Base-by-base conservation (phyloP, 2,888 invertebrate genomes). In the Andrena camellia region DNA sequence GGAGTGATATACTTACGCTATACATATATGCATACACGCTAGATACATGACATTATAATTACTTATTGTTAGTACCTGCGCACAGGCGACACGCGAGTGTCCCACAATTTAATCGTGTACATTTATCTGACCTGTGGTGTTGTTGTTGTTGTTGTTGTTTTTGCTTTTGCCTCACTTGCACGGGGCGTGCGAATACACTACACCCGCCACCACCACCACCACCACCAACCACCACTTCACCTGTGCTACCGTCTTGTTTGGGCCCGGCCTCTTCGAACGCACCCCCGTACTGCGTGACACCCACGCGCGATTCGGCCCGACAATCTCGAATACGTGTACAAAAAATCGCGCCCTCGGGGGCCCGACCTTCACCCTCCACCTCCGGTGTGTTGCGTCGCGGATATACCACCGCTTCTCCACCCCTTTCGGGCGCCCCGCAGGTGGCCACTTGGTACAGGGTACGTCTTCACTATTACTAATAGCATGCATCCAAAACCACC, bases 361-460 rank as follows among this genome's bases (percentile, higher is more conserved):
- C 62, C 87, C 83, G 72, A 82, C 78, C 87, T 82, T 52, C 86
- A 78, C 86, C 84, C 85, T 88, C 78, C 83, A 73, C 84, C 75
- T 81, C 62, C 87, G 86, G 83, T 76, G 84, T 87, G 81, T 81
- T 86, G 84, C 84, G 83, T 83, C 88, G 83, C 88, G 88, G 88
- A 88, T 83, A 85, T 73, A 86, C 71, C 92, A 90, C 89, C 92
- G 91, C 92, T 91, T 91, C 92, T 91, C 81, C 88, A 90, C 91
- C 91, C 90, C 89, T 93, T 92, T 91, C 90, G 91, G 91, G 89
- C 88, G 90, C 86, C 93, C 94, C 94, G 93, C 96, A 97, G 97
- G 97, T 97, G 96, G 97, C 97, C 95, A 96, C 97, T 95, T 97
- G 97, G 97, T 97, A 97, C 96, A 96, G 97, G 97, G 97, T 97